These are phyloP conservation scores for Azorinus chamasolen DNA, from an alignment of 2,888 invertebrate genomes.

Conservation along the genomic window DNA sequence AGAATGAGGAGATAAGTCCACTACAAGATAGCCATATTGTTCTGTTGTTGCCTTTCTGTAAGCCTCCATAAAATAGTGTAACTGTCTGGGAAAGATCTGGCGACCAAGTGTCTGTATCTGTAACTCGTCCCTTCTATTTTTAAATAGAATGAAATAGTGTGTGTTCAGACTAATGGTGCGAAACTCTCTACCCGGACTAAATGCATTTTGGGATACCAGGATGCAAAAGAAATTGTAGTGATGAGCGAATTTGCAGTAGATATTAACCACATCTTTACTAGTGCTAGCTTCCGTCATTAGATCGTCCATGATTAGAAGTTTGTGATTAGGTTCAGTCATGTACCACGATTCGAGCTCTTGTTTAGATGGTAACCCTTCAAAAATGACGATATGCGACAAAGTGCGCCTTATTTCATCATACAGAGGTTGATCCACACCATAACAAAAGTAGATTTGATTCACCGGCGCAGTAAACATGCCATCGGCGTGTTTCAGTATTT, in stretches of 20 bases:
- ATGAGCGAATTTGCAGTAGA: constrained; percentile 37
- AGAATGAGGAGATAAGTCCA: constrained; percentile 39
- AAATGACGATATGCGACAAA: constrained; percentile 18
- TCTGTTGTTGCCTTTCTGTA: constrained; percentile 38
- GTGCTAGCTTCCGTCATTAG: too few species aligned
- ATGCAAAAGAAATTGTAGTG: constrained; percentile 31
- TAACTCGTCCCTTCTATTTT: constrained; percentile 42
- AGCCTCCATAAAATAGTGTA: constrained; percentile 51
- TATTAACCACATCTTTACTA: constrained; percentile 25
- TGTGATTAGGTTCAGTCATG: constrained; percentile 19
- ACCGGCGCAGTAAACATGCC: constrained; percentile 19
- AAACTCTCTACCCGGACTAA: too few species aligned
- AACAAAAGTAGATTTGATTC: constrained; percentile 13
- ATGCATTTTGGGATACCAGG: too few species aligned
- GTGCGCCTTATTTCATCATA: constrained; percentile 25
- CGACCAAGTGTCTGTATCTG: constrained; percentile 51
- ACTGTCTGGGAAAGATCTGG: constrained; percentile 51
- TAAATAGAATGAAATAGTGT: constrained; percentile 46
- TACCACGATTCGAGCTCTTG: constrained; percentile 26
- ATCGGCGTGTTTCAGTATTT: constrained; percentile 11
- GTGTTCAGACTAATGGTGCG: too few species aligned
- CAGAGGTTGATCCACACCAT: constrained; percentile 24
- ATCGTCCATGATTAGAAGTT: constrained; percentile 41
- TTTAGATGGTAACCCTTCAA: constrained; percentile 32
- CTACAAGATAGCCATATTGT: constrained; percentile 27